Percentiles rank a stretch among this genome's conserved stretches.
Evolutionary conservation across 2,888 invertebrate species (phyloP).

Genomic region (Agrochola lota): DNA sequence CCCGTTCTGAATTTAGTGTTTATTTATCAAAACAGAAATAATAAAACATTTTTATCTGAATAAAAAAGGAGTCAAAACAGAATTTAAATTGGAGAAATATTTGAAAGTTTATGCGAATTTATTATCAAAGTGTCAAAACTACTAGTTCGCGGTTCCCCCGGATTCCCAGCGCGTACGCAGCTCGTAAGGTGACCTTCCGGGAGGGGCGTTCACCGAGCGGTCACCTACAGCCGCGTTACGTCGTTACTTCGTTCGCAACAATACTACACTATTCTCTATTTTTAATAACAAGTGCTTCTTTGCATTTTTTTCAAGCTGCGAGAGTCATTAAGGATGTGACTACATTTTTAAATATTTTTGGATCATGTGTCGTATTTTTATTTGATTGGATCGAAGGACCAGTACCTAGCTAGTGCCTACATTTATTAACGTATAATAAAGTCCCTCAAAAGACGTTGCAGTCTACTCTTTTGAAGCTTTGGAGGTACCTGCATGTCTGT

Average conservation of each 20-base stretch:
- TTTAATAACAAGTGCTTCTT: conserved; percentile 62
- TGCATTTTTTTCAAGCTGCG: conserved; percentile 39
- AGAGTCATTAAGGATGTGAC: conserved; percentile 39
- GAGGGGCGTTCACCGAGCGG: conserved; percentile 78
- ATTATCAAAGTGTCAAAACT: conserved; percentile 68
- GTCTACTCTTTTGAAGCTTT: not conserved
- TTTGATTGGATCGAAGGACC: conserved; percentile 5
- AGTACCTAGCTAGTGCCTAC: not conserved
- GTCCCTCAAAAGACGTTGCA: not conserved
- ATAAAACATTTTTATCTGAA: not conserved
- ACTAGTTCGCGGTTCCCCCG: conserved; percentile 71
- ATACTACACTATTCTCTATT: conserved; percentile 69
- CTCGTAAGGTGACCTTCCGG: conserved; percentile 86
- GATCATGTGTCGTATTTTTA: conserved; percentile 16
- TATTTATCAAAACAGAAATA: not conserved
- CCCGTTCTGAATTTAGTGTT: not conserved
- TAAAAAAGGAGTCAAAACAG: conserved; percentile 18
- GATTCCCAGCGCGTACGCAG: conserved; percentile 75
- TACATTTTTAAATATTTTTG: conserved; percentile 20
- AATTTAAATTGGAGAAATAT: conserved; percentile 19
- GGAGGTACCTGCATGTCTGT: conserved; percentile 25
- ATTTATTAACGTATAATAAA: not conserved
- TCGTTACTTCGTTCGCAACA: conserved; percentile 44
- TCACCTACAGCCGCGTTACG: conserved; percentile 76
- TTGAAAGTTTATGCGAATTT: conserved; percentile 34